These are phyloP conservation scores for Macropodus opercularis DNA, from an alignment of 2,797 vertebrate species.

Conservation along the genomic window DNA sequence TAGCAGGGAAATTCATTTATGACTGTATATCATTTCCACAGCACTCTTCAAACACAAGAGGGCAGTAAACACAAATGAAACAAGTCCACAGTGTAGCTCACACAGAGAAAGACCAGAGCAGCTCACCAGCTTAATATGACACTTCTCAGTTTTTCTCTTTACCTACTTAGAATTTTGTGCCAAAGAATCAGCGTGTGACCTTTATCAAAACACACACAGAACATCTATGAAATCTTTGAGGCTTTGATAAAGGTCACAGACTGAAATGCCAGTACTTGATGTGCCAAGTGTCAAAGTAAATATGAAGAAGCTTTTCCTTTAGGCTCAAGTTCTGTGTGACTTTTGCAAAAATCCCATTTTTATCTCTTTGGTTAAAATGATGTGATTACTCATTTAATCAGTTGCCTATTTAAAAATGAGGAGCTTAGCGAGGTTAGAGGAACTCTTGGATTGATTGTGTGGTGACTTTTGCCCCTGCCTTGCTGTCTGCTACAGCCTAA, in stretches of 20 bases:
- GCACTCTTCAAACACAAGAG: conserved; percentile 54
- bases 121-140: background rate
- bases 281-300: conserved; percentile 4
- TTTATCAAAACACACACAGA: conserved; percentile 48
- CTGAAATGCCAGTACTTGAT: conserved; percentile 20
- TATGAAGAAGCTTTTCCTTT: background rate
- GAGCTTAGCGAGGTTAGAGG: conserved; percentile 30
- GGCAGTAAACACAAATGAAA: conserved; percentile 57
- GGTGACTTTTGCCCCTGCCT: conserved; percentile 78
- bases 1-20: no score
- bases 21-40: no score
- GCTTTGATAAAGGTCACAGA: conserved; percentile 48
- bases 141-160: conserved; percentile 5
- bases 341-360: conserved; percentile 18
- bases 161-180: background rate
- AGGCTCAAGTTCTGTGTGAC: conserved; percentile 29
- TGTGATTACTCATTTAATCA: conserved; percentile 18
- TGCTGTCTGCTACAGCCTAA: conserved; percentile 77
- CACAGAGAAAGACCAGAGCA: background rate
- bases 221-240: conserved; percentile 36
- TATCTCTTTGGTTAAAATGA: conserved; percentile 27
- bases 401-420: conserved; percentile 32
- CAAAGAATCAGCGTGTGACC: conserved; percentile 43
- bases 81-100: background rate
- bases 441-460: conserved; percentile 46